phyloP scores from a whole-genome alignment of 1,140 invertebrate genomes.

The Zophobas morio region DNA sequence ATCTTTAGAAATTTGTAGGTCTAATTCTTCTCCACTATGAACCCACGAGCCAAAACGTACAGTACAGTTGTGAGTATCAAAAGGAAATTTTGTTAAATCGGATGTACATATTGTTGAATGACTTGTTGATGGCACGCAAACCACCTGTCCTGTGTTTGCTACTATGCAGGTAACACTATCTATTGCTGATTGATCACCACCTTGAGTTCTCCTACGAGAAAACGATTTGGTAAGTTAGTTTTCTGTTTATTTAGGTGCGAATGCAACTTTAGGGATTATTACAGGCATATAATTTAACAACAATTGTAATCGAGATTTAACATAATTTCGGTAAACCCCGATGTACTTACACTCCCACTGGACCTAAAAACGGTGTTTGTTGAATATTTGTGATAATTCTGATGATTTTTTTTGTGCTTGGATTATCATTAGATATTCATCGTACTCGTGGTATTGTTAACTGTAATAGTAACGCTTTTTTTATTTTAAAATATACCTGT shows the following conservation, averaged over 20 bases:
- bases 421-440: too few species aligned
- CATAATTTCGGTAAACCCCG: too few species aligned
- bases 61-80: conserved; percentile 71
- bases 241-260: too few species aligned
- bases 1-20: conserved; percentile 60
- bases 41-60: conserved; percentile 73
- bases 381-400: too few species aligned
- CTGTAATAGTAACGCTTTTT: background rate
- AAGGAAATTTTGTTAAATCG: conserved; percentile 70
- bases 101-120: conserved; percentile 69
- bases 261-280: too few species aligned
- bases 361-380: too few species aligned
- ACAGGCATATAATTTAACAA: too few species aligned
- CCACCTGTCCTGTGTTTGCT: conserved; percentile 65
- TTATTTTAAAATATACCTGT: conserved; percentile 65
- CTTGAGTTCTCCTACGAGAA: conserved; percentile 60
- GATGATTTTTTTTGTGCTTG: too few species aligned
- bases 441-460: background rate
- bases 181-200: conserved; percentile 51
- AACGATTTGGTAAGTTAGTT: conserved; percentile 16
- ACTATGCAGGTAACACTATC: conserved; percentile 66
- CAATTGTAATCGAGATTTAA: too few species aligned
- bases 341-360: too few species aligned
- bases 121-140: conserved; percentile 69
- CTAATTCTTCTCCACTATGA: conserved; percentile 73